Evolutionary conservation across 1,140 invertebrate genomes (phyloP), one percentile per base, ranked within the genome.

Genomic region (Bombus breviceps): DNA sequence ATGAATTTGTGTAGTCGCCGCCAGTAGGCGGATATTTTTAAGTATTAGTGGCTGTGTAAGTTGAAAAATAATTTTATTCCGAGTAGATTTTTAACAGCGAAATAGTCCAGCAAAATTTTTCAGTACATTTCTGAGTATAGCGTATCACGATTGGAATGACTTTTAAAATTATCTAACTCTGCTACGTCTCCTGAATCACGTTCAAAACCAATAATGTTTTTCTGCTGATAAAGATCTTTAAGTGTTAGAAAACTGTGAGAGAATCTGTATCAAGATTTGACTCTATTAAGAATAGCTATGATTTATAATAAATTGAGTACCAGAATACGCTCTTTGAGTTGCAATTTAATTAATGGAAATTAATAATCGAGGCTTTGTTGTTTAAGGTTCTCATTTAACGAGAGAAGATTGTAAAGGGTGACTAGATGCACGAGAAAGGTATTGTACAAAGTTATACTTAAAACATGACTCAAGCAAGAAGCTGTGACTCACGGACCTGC

Each of bases 401-500:
- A 32, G 1, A 9, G 41, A n/a, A 2, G 13, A 43, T 43, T 32
- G 39, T 12, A 41, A 32, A 43, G 37, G 37, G 10, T 41, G 69
- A 53, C 47, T 39, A 69, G 34, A 12, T n/a, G 12, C 25, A 37
- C 10, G 34, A 69, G 39, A 1, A 25, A 53, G 32, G 32, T 34
- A 73, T 69, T 37, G 25, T 28, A 53, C n/a, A 39, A 32, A 74
- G 41, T 74, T 74, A 74, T 62, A 41, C 28, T 62, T 37, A 25
- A 62, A 77, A 41, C 57, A 32, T 77, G 75, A 77, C 57, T 77
- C 75, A 77, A 62, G 37, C 75, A 34, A 64, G 57, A 64, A 62
- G 32, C 37, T n/a, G 57, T 77, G 75, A 77, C 25, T 77, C 75
- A 77, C 15, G 34, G 28, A 34, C 0, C n/a, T 12, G 59, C 3